Base-by-base conservation (phyloP, 2,888 invertebrate genomes). In the Cetonia aurata region DNA sequence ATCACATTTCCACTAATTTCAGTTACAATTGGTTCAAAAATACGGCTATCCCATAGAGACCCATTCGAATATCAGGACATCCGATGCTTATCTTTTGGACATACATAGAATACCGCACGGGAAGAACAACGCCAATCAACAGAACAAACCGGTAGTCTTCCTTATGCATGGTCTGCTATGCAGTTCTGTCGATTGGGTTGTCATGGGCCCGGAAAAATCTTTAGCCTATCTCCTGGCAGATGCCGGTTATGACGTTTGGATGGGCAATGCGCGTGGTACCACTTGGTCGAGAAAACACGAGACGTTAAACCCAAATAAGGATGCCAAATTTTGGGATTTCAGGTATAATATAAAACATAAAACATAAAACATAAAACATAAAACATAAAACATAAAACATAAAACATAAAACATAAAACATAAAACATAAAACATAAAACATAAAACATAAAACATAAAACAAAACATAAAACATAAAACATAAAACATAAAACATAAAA, bases 251-350 rank as follows among this genome's bases (percentile, higher is more conserved):
- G 93, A 93, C 73, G 92, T 93, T 0, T 96, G 95, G 95, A 84
- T 96, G 85, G 92, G 93, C 0, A 96, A 95, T 80, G 88, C 89
- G 10, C 88, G 96, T 4, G 95, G 95, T 6, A 94, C 91, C 78
- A 86, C 85, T 19, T 92, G 91, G 79, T 89, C 90, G 0, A 86
- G 87, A n/a, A 84, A 80, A 8, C 93, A 93, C 77, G 76, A 80
- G 0, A 81, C 82, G 0, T 76, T 86, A 79, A 82, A 86, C 70
- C 85, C 87, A 0, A 80, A 79, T 48, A 72, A 82, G 8, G 86
- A 86, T 70, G 12, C 55, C 4, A 78, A 81, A 13, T 92, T 86
- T 80, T 92, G 92, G 92, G 80, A 87, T 59, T 92, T 68, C 56
- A 68, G 68, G 68, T 68, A 25, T 3, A 25, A 25, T 25, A 25